A percentile compares a stretch with the other conserved stretches of the same genome.
Evolutionary conservation across 1,140 invertebrate genomes (phyloP).

Genomic region (Leptopilina clavipes): DNA sequence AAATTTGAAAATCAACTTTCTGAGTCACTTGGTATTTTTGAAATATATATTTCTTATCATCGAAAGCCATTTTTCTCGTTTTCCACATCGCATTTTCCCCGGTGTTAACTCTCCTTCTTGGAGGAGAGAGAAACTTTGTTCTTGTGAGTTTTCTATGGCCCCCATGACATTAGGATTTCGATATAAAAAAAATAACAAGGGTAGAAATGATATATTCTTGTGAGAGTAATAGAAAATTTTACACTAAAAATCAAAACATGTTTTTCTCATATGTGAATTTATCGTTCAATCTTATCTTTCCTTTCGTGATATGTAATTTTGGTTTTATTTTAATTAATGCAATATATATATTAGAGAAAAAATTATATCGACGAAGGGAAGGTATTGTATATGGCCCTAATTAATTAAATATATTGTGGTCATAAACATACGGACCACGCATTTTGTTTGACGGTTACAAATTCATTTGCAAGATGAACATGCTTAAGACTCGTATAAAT

Average conservation of each 20-base stretch:
- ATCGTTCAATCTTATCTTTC: not conserved
- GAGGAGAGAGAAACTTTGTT: not conserved
- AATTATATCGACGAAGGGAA: no score
- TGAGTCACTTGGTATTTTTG: no score
- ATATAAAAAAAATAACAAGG: conserved; percentile 14
- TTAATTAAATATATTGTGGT: no score
- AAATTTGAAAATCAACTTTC: no score
- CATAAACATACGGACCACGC: not conserved
- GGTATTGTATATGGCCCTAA: no score
- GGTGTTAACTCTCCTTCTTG: not conserved
- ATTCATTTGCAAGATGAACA: not conserved
- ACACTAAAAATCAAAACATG: not conserved
- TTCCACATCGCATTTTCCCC: not conserved
- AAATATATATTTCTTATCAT: conserved; percentile 7
- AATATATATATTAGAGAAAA: no score
- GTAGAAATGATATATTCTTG: not conserved
- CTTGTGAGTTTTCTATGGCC: not conserved
- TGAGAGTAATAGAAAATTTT: not conserved
- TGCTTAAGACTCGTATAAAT: not conserved
- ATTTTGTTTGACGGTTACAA: not conserved
- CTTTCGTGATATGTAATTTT: not conserved
- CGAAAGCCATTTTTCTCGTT: not conserved
- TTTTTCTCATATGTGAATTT: not conserved
- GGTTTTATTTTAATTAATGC: not conserved
- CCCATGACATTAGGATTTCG: not conserved